These are phyloP conservation scores for Deroplatys truncata DNA, from an alignment of 2,888 invertebrate genomes.

Conservation along the genomic window DNA sequence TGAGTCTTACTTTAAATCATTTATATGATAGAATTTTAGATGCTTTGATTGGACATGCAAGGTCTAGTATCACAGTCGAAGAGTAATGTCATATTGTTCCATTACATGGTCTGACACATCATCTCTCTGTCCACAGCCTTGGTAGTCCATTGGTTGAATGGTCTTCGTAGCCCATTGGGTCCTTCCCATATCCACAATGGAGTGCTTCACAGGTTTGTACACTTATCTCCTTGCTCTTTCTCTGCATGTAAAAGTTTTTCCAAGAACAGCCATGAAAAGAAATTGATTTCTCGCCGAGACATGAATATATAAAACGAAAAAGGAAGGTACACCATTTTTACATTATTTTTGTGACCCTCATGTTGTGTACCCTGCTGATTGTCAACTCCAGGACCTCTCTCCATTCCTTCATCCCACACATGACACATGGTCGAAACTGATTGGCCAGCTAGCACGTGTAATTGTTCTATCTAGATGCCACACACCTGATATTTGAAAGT, in stretches of 20 bases:
- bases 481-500: background rate
- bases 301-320: background rate
- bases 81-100: background rate
- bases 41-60: background rate
- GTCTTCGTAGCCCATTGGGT: background rate
- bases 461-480: background rate
- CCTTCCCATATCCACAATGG: background rate
- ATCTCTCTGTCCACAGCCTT: background rate
- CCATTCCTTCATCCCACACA: background rate
- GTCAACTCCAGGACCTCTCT: background rate
- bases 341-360: slow-evolving; percentile 6
- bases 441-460: slow-evolving; percentile 1
- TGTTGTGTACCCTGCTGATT: slow-evolving; percentile 14
- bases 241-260: slow-evolving; percentile 14
- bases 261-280: background rate
- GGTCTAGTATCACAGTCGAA: background rate
- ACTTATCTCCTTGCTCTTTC: slow-evolving; percentile 33
- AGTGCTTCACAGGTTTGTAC: slow-evolving; percentile 33
- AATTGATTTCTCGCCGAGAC: background rate
- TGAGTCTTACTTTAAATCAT: background rate
- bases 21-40: too few relatives aligned
- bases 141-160: background rate
- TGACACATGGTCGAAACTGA: background rate
- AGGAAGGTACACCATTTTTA: slow-evolving; percentile 14
- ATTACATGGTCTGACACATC: background rate